phyloP scores from a whole-genome alignment of 2,113 vertebrate genomes.

The Calypte anna region DNA sequence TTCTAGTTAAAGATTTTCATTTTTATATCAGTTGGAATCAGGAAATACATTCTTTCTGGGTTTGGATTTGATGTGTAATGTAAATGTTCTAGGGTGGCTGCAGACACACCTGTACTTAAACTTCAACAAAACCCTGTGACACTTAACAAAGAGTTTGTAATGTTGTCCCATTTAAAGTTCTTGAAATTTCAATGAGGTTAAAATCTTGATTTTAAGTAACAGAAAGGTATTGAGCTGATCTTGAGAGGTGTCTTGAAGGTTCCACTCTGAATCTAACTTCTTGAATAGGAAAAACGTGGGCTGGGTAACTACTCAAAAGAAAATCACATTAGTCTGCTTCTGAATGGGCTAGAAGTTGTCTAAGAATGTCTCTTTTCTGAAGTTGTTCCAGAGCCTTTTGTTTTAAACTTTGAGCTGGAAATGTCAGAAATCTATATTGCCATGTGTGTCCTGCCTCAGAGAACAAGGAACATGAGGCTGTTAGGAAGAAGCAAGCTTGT shows the following conservation, averaged over 20 bases:
- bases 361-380: neutral
- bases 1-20: slow-evolving; percentile 22
- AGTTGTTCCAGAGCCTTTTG: neutral
- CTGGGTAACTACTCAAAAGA: neutral
- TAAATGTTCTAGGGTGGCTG: neutral
- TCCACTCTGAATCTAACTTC: neutral
- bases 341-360: neutral
- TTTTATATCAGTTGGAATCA: neutral
- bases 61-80: neutral
- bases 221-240: neutral
- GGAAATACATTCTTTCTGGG: neutral
- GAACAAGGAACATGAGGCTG: neutral
- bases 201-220: neutral
- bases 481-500: neutral
- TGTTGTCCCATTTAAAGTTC: neutral
- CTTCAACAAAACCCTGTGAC: neutral
- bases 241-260: neutral
- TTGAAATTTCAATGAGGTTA: fast-evolving
- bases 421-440: neutral
- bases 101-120: neutral
- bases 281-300: neutral
- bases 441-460: neutral
- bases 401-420: slow-evolving; percentile 12
- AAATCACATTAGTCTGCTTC: neutral
- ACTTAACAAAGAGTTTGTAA: neutral